Evolutionary conservation across 2,797 vertebrate species (phyloP).

Genomic region (Molossus molossus): DNA sequence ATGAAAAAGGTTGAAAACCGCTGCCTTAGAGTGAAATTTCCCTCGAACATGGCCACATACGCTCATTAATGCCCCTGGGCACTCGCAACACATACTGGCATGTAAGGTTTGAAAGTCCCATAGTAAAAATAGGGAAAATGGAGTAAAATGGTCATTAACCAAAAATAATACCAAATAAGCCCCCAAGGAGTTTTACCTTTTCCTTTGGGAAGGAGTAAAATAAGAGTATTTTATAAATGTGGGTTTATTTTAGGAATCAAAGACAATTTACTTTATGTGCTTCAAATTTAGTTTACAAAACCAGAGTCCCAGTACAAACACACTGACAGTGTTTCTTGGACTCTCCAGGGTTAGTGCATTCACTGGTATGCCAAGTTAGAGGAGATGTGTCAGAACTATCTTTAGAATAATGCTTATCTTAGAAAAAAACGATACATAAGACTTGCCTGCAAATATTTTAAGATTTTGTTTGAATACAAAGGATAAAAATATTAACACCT

Average conservation of each 20-base stretch:
- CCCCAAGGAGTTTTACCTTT: not conserved
- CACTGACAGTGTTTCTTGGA: not conserved
- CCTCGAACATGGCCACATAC: not conserved
- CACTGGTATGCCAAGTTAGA: not conserved
- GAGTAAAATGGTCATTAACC: not conserved
- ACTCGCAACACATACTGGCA: not conserved
- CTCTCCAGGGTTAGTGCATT: not conserved
- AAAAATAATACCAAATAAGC: not conserved
- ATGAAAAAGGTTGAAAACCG: not conserved
- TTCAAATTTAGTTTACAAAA: not conserved
- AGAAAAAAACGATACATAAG: not conserved
- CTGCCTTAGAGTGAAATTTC: not conserved
- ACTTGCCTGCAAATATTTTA: not conserved
- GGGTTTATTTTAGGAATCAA: not conserved
- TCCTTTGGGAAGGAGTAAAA: not conserved
- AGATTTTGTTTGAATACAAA: not conserved
- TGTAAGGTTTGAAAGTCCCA: not conserved
- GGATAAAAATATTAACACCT: conserved; percentile 80
- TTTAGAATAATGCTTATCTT: not conserved
- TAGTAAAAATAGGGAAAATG: not conserved
- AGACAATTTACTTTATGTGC: not conserved
- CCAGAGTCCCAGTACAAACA: not conserved
- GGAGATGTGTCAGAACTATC: not conserved
- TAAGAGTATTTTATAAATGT: not conserved
- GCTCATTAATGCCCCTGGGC: not conserved